Evolutionary conservation across 2,888 invertebrate species (phyloP).

Genomic region (Acleris laterana): DNA sequence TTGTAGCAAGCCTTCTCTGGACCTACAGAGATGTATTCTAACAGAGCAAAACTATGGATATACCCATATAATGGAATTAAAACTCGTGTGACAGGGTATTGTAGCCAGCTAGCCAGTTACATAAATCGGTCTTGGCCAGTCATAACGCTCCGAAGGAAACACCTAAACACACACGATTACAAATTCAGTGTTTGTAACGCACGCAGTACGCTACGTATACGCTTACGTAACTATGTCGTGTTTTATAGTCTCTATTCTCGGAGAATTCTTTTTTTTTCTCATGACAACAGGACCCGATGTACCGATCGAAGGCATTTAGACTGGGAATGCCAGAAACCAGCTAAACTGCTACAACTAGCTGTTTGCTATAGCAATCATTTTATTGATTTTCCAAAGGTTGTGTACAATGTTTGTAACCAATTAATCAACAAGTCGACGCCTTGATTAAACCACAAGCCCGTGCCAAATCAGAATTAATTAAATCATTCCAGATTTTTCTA

Average conservation of each 20-base stretch:
- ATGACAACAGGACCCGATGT: slow-evolving; percentile 18
- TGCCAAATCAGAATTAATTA: slow-evolving; percentile 9
- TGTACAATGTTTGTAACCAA: no score
- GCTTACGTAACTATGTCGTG: slow-evolving; percentile 29
- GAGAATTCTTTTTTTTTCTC: slow-evolving; percentile 29
- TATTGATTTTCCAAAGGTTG: no score
- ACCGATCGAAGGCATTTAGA: background rate
- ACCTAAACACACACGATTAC: slow-evolving; percentile 35
- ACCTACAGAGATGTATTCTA: no score
- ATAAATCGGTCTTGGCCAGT: slow-evolving; percentile 5
- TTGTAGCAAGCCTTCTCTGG: no score
- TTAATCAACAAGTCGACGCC: background rate
- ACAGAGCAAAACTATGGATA: background rate
- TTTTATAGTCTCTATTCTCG: slow-evolving; percentile 33
- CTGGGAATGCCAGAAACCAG: background rate
- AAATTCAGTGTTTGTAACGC: slow-evolving; percentile 31
- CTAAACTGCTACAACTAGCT: no score
- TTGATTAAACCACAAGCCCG: slow-evolving; percentile 8
- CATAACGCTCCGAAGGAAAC: slow-evolving; percentile 21
- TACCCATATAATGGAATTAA: slow-evolving; percentile 5
- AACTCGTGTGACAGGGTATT: background rate
- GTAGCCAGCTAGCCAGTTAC: slow-evolving; percentile 9
- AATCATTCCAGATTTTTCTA: no score
- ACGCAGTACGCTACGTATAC: slow-evolving; percentile 17
- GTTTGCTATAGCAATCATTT: no score